A percentile compares a stretch with the other conserved stretches of the same genome.
These are phyloP conservation scores for Pampus argenteus DNA, from an alignment of 2,797 vertebrate species.

Conservation along the genomic window DNA sequence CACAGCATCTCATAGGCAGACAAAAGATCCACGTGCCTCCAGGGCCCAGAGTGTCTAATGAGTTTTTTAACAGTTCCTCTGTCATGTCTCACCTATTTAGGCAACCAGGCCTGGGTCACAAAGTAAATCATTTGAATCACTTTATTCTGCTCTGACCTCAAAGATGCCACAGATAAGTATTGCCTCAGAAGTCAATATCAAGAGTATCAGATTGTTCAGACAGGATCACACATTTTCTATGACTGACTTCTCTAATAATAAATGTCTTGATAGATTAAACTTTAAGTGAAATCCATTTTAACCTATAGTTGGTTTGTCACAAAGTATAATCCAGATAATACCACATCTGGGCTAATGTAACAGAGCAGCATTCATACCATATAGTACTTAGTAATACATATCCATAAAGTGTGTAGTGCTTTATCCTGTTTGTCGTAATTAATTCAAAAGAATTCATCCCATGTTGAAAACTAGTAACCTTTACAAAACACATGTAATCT, in stretches of 20 bases:
- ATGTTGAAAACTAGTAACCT: background rate
- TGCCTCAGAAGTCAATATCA: background rate
- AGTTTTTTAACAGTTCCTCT: slow-evolving; percentile 71
- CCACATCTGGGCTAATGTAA: slow-evolving; percentile 15
- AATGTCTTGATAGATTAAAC: background rate
- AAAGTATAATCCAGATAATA: background rate
- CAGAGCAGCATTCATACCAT: background rate
- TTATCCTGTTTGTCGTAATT: background rate
- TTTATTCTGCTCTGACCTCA: slow-evolving; percentile 12
- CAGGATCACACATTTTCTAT: background rate
- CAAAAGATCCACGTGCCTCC: slow-evolving; percentile 70
- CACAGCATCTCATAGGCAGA: slow-evolving; percentile 71
- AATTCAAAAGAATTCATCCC: background rate
- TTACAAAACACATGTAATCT: slow-evolving; percentile 1
- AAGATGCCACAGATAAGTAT: background rate
- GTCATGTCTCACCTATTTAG: slow-evolving; percentile 43
- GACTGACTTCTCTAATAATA: background rate
- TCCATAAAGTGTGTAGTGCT: background rate
- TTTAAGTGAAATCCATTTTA: background rate
- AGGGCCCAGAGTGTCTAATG: slow-evolving; percentile 59
- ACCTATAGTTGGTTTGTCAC: background rate
- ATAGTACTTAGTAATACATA: background rate
- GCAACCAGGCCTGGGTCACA: slow-evolving; percentile 26
- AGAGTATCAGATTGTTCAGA: background rate
- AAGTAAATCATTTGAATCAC: slow-evolving; percentile 18